Evolutionary conservation across 2,797 vertebrate species (phyloP), one percentile per base, ranked within the genome.

Genomic region (Phrynocephalus guinanensis): DNA sequence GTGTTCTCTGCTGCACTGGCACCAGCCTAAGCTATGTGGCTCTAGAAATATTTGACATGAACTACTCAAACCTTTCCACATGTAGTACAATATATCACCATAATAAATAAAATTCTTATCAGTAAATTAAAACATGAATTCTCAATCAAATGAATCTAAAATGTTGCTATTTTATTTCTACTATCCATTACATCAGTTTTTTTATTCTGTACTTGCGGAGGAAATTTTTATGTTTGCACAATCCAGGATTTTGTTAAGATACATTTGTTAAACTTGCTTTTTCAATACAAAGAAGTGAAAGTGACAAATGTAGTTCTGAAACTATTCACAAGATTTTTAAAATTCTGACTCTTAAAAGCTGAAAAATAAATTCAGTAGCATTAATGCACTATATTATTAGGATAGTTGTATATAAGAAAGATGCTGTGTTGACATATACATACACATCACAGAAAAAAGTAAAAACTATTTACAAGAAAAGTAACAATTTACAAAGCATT

Each of bases 391-490:
- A 67, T 67, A 75, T 44, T n/a, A 67, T 73, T 79, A 84, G 38
- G 18, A 2, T 26, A 73, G 66, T 15, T 70, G 30, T 56, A 13
- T 56, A 56, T 24, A 84, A 24, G 18, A 63, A 63, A 63, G 60
- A 63, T 63, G 13, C 15, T 20, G 18, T 63, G 22, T 13, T 24
- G 28, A 30, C 28, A 63, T 48, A 88, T 79, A 20, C 7, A 79
- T 6, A 18, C 11, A 84, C 11, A 10, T 38, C 22, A 80, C 22
- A 52, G 63, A 28, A 91, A 6, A 93, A 94, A 90, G 76, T 66
- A 92, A 85, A 16, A 95, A 87, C 82, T 94, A 95, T 95, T 95
- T 95, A 96, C 92, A 96, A 84, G 89, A 88, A 81, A 86, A 70
- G 66, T 33, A 44, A 67, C 24, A 18, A 70, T 1, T 92, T 93